Conservation (phyloP, 2,888 invertebrate species). For the Drosophila tanythrix region DNA sequence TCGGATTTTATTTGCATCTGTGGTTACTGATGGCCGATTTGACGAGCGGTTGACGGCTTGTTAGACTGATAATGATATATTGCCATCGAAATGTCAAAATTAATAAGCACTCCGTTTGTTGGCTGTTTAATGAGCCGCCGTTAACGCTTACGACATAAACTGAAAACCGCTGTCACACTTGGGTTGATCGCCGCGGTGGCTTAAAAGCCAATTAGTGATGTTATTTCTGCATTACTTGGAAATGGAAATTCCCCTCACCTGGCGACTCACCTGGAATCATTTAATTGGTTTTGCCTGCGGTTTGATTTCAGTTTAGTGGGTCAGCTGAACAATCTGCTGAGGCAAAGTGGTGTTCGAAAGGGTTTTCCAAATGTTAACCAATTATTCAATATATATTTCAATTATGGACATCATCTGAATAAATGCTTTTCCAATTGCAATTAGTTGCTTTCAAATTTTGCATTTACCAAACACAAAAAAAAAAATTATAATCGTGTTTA, state of each 20-base stretch:
- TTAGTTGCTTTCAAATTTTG: background rate
- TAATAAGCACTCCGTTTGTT: slow-evolving; percentile 57
- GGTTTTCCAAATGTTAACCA: background rate
- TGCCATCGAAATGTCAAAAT: slow-evolving; percentile 73
- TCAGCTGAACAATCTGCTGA: background rate
- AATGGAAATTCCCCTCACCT: background rate
- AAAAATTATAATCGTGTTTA: too few species aligned
- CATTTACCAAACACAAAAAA: too few species aligned
- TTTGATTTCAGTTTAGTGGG: background rate
- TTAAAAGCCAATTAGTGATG: slow-evolving; percentile 27
- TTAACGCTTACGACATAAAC: slow-evolving; percentile 53
- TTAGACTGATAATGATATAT: slow-evolving; percentile 68
- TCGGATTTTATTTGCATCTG: slow-evolving; percentile 32
- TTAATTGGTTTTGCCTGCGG: background rate
- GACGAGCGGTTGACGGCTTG: slow-evolving; percentile 59
- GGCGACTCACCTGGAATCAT: slow-evolving; percentile 3
- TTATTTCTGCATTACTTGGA: slow-evolving; percentile 6
- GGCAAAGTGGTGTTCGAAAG: too few species aligned
- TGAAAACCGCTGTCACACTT: slow-evolving; percentile 33
- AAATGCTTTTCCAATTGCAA: background rate
- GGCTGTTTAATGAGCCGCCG: slow-evolving; percentile 63
- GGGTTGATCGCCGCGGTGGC: slow-evolving; percentile 13
- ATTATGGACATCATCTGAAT: background rate
- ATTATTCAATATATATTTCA: background rate
- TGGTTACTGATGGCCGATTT: slow-evolving; percentile 17